These are phyloP conservation scores for Hystrix brachyura DNA, from an alignment of 2,113 vertebrate genomes.

Conservation along the genomic window DNA sequence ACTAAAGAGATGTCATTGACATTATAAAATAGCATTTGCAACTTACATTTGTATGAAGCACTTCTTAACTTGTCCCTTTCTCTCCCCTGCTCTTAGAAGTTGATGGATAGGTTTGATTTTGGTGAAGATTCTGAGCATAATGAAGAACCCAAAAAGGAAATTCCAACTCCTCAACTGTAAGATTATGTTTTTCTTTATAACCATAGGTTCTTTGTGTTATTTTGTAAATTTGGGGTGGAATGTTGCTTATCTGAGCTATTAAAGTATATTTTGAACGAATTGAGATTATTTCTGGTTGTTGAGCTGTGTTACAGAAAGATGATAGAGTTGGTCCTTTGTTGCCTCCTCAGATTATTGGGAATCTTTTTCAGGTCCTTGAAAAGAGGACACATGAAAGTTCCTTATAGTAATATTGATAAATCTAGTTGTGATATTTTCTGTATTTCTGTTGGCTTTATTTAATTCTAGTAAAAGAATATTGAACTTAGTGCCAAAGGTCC, in stretches of 20 bases:
- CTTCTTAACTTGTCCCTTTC: slow-evolving; percentile 56
- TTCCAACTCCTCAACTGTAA: slow-evolving; percentile 94
- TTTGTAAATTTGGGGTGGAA: not conserved
- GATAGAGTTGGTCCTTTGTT: not conserved
- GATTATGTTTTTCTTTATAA: slow-evolving; percentile 81
- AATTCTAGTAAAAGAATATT: not conserved
- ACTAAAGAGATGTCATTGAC: not conserved
- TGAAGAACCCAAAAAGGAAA: slow-evolving; percentile 97
- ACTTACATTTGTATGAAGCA: not conserved
- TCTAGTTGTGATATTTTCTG: not conserved
- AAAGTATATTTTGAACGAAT: not conserved
- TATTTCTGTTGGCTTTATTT: not conserved
- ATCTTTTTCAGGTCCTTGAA: slow-evolving; percentile 52
- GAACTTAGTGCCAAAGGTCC: not conserved
- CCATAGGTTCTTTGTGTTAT: not conserved
- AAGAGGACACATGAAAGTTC: not conserved
- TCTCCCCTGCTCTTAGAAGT: slow-evolving; percentile 90
- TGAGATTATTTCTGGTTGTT: not conserved
- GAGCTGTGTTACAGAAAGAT: not conserved
- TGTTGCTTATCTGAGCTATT: not conserved
- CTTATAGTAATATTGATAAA: slow-evolving; percentile 1
- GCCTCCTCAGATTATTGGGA: not conserved
- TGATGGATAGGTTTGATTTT: slow-evolving; percentile 99
- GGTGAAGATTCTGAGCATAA: slow-evolving; percentile 94
- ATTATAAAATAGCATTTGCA: slow-evolving; percentile 36